Conservation (phyloP, 2,888 invertebrate species). For the Oscheius myriophilus region DNA sequence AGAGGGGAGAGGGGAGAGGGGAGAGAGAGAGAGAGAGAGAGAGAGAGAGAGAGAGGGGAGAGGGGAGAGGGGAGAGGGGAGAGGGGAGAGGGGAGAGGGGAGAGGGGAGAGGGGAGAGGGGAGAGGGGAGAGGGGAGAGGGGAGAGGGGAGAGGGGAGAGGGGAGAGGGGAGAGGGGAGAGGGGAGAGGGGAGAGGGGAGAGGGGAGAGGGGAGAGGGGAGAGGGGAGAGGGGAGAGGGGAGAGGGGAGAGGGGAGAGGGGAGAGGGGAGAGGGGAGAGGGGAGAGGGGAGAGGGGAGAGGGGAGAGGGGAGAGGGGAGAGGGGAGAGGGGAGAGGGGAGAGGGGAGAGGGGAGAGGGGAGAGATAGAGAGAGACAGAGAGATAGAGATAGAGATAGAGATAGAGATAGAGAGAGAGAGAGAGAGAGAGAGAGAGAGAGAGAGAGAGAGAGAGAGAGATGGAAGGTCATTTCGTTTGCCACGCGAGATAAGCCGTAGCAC, state of each 20-base stretch:
- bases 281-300: conserved; percentile 1
- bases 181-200: conserved; percentile 1
- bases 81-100: not conserved
- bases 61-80: not conserved
- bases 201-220: not conserved
- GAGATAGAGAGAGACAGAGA: not conserved
- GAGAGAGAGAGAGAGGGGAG: not conserved
- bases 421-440: not conserved
- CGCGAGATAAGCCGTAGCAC: no score
- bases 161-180: not conserved
- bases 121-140: not conserved
- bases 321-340: conserved; percentile 1
- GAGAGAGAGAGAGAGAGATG: conserved; percentile 10
- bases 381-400: not conserved
- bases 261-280: not conserved
- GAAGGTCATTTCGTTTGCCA: no score
- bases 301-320: not conserved
- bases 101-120: not conserved
- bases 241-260: not conserved
- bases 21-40: not conserved
- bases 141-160: conserved; percentile 1
- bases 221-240: not conserved
- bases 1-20: no score
- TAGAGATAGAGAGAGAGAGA: no score
- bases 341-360: no score